Conservation (phyloP, 2,888 invertebrate genomes). For the Crioceris asparagi region DNA sequence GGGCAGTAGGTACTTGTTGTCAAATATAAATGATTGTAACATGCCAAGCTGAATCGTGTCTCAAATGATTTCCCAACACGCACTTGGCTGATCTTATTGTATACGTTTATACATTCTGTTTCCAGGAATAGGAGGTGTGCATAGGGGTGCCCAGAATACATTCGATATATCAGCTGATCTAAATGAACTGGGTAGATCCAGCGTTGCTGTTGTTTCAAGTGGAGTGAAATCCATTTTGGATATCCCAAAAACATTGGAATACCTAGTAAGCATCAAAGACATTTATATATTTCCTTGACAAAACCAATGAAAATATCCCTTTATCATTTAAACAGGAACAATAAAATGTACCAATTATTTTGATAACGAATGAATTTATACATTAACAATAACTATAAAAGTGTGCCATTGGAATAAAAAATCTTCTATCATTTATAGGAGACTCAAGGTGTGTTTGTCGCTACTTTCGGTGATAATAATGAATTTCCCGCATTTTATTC, state of each 20-base stretch:
- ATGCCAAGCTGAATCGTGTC: too few relatives aligned
- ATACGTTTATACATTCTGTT: too few relatives aligned
- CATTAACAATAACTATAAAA: too few relatives aligned
- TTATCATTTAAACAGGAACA: background rate
- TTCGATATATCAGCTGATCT: slow-evolving; percentile 94
- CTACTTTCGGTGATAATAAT: slow-evolving; percentile 55
- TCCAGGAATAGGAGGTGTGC: slow-evolving; percentile 79
- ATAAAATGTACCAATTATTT: background rate
- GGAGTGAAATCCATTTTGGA: slow-evolving; percentile 97
- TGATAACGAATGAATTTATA: too few relatives aligned
- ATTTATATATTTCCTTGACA: slow-evolving; percentile 7
- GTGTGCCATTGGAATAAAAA: too few relatives aligned
- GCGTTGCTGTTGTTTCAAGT: slow-evolving; percentile 85
- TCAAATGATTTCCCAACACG: too few relatives aligned
- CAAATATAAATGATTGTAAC: too few relatives aligned
- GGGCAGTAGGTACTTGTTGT: too few relatives aligned
- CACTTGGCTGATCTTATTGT: too few relatives aligned
- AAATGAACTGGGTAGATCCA: slow-evolving; percentile 75
- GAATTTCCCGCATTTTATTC: slow-evolving; percentile 95
- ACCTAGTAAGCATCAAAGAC: slow-evolving; percentile 75
- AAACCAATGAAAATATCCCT: background rate
- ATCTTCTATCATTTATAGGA: slow-evolving; percentile 48
- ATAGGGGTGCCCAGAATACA: slow-evolving; percentile 74
- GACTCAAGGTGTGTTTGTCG: slow-evolving; percentile 89
- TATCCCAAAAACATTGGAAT: slow-evolving; percentile 87